Evolutionary conservation across 2,797 vertebrate species (phyloP).

Genomic region (Argyrosomus regius): DNA sequence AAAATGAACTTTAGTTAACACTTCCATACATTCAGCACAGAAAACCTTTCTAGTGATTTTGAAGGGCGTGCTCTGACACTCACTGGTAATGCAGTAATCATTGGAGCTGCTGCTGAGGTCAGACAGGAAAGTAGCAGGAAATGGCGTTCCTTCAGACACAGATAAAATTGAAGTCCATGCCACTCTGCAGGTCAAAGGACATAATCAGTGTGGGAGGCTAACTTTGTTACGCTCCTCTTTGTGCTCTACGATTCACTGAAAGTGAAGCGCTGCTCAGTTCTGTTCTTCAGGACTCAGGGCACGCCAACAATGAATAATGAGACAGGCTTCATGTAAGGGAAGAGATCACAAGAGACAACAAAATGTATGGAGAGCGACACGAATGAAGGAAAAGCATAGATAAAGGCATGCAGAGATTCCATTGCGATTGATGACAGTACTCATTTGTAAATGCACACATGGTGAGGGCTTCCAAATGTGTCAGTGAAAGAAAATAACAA

Average conservation of each 20-base stretch:
- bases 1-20: not conserved
- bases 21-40: not conserved
- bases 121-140: not conserved
- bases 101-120: not conserved
- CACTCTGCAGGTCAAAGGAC: constrained; percentile 19
- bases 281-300: constrained; percentile 2
- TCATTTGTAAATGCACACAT: not conserved
- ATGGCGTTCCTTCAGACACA: not conserved
- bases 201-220: constrained; percentile 20
- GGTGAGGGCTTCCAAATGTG: too few species aligned
- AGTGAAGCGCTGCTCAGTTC: not conserved
- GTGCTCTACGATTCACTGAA: constrained; percentile 19
- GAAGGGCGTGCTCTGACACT: not conserved
- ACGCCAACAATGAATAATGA: constrained; percentile 11
- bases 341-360: not conserved
- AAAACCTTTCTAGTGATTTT: not conserved
- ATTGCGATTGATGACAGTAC: not conserved
- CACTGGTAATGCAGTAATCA: constrained; percentile 8
- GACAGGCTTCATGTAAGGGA: not conserved
- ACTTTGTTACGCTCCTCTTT: not conserved
- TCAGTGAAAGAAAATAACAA: too few species aligned
- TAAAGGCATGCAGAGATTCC: constrained; percentile 1
- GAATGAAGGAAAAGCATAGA: not conserved
- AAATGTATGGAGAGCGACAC: not conserved
- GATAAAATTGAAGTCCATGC: constrained; percentile 17